Evolutionary conservation across 1,140 invertebrate species (phyloP).

Genomic region (Pseudoatta argentina): DNA sequence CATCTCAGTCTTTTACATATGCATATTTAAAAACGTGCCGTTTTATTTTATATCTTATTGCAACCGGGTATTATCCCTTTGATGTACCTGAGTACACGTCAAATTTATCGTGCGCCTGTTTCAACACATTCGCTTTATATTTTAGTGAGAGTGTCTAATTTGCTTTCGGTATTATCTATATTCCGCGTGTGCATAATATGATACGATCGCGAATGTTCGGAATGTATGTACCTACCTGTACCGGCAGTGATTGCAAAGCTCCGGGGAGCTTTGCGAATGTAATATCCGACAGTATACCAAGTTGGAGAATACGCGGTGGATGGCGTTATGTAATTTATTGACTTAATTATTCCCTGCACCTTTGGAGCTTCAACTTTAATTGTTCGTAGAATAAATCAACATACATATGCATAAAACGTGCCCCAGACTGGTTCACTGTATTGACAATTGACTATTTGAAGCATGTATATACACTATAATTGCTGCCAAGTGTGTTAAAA

Average conservation of each 20-base stretch:
- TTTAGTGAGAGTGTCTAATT: constrained; percentile 50
- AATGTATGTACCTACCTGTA: constrained; percentile 49
- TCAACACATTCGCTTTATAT: not conserved
- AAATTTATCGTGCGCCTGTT: constrained; percentile 38
- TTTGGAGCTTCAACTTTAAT: constrained; percentile 54
- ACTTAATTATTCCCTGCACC: constrained; percentile 60
- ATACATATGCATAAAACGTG: not conserved
- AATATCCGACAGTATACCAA: constrained; percentile 55
- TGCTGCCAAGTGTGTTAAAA: not conserved
- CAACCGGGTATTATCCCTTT: not conserved
- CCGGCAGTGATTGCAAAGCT: constrained; percentile 58
- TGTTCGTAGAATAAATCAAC: constrained; percentile 49
- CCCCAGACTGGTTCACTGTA: not conserved
- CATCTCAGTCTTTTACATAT: not conserved
- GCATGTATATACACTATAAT: not conserved
- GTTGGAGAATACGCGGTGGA: constrained; percentile 49
- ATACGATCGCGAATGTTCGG: constrained; percentile 50
- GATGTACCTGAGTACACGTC: not conserved
- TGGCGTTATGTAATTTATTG: constrained; percentile 59
- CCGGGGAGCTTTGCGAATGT: constrained; percentile 58
- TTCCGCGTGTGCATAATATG: constrained; percentile 52
- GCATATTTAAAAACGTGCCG: not conserved
- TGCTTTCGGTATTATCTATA: constrained; percentile 43
- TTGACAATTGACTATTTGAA: not conserved
- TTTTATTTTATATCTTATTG: constrained; percentile 10